A percentile compares a stretch with the other conserved stretches of the same genome.
Conservation (phyloP, 2,113 vertebrate genomes). For the Poeciliopsis prolifica region DNA sequence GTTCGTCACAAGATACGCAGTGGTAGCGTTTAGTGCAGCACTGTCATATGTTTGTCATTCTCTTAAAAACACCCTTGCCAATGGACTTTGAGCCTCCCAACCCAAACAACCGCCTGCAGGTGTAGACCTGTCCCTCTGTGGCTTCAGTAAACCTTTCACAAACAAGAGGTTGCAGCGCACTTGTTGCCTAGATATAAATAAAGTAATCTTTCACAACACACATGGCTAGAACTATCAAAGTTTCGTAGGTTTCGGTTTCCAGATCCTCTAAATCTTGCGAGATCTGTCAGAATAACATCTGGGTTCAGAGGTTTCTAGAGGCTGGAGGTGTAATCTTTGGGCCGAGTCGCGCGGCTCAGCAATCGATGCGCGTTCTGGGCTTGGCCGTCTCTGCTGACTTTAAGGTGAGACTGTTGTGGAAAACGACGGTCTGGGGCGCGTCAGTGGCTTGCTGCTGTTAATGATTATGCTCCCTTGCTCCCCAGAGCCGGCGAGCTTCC, state of each 20-base stretch:
- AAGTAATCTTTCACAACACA: background rate
- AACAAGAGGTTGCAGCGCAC: conserved; percentile 8
- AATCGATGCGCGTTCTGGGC: background rate
- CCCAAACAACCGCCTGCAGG: conserved; percentile 20
- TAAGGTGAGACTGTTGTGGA: conserved; percentile 13
- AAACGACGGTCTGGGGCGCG: conserved; percentile 24
- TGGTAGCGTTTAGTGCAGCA: background rate
- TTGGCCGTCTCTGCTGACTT: conserved; percentile 5
- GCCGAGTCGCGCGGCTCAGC: background rate
- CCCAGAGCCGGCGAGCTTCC: conserved; percentile 30
- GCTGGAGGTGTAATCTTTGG: background rate
- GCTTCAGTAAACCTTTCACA: conserved; percentile 10
- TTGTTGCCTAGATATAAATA: conserved; percentile 32
- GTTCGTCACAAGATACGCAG: background rate
- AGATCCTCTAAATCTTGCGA: background rate
- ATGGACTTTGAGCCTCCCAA: conserved; percentile 30
- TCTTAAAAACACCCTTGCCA: conserved; percentile 28
- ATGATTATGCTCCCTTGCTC: conserved; percentile 38
- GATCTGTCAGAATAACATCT: background rate
- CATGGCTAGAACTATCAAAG: background rate
- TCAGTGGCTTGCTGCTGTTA: conserved; percentile 21
- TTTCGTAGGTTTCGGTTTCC: too few species aligned
- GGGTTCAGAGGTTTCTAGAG: background rate
- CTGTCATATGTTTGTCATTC: conserved; percentile 10
- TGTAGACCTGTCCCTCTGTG: background rate